These are phyloP conservation scores for Lepilemur septentrionalis DNA, from an alignment of 2,797 vertebrate species.

Conservation along the genomic window DNA sequence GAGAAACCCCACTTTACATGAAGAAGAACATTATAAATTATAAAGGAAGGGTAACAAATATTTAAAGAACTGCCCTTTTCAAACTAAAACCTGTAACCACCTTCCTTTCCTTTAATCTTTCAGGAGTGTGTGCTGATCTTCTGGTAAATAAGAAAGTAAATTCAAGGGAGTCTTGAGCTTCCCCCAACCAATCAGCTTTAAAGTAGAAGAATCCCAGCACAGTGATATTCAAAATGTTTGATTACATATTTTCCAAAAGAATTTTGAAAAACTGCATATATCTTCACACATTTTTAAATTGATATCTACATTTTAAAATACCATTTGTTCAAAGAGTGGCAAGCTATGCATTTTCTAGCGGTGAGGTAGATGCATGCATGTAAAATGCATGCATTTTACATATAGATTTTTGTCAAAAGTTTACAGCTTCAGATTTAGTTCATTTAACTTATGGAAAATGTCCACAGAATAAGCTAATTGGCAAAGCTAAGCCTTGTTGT, in stretches of 20 bases:
- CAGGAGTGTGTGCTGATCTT: background rate
- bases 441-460: background rate
- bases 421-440: constrained; percentile 14
- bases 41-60: background rate
- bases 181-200: background rate
- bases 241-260: background rate
- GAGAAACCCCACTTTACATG: background rate
- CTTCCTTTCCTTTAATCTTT: background rate
- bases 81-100: background rate
- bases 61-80: background rate
- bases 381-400: background rate
- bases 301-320: constrained; percentile 44
- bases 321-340: background rate
- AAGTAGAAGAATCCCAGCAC: background rate
- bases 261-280: background rate
- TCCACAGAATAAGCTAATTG: background rate
- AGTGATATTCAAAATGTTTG: background rate
- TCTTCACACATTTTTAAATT: constrained; percentile 4
- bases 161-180: background rate
- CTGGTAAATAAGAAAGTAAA: background rate
- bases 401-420: background rate
- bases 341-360: background rate
- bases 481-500: background rate
- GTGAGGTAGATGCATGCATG: background rate
- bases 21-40: background rate